Conservation (phyloP, 2,797 vertebrate species). For the Decapterus maruadsi region DNA sequence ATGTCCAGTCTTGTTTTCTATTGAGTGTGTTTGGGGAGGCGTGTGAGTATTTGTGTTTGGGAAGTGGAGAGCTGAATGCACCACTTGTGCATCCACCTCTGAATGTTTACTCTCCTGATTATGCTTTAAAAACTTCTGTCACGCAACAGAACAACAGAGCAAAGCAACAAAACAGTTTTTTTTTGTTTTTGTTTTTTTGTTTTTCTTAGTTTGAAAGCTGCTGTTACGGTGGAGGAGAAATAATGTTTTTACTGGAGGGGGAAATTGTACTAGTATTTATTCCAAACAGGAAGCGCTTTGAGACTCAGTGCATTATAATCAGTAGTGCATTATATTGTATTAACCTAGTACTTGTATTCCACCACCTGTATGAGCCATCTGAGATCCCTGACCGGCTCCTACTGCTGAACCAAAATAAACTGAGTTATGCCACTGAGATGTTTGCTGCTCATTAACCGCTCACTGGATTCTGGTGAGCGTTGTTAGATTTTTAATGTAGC, state of each 20-base stretch:
- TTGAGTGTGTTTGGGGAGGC: constrained; percentile 61
- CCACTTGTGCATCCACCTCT: constrained; percentile 36
- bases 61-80: constrained; percentile 35
- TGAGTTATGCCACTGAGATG: constrained; percentile 48
- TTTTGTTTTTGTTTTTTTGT: constrained; percentile 11
- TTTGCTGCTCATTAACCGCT: constrained; percentile 51
- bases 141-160: constrained; percentile 37
- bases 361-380: constrained; percentile 16
- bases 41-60: constrained; percentile 51
- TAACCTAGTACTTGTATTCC: constrained; percentile 38
- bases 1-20: constrained; percentile 58
- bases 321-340: constrained; percentile 50
- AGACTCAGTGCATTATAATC: constrained; percentile 55
- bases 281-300: constrained; percentile 47
- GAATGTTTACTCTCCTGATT: constrained; percentile 62
- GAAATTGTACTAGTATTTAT: constrained; percentile 46
- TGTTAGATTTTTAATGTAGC: constrained; percentile 44
- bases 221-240: constrained; percentile 35
- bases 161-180: constrained; percentile 34
- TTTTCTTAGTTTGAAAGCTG: constrained; percentile 40
- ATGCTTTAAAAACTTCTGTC: constrained; percentile 74
- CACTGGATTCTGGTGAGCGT: constrained; percentile 35
- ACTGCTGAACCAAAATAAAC: constrained; percentile 49
- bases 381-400: constrained; percentile 43
- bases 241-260: constrained; percentile 40